Conservation (phyloP, 2,888 invertebrate species). For the Ecdyonurus torrentis region DNA sequence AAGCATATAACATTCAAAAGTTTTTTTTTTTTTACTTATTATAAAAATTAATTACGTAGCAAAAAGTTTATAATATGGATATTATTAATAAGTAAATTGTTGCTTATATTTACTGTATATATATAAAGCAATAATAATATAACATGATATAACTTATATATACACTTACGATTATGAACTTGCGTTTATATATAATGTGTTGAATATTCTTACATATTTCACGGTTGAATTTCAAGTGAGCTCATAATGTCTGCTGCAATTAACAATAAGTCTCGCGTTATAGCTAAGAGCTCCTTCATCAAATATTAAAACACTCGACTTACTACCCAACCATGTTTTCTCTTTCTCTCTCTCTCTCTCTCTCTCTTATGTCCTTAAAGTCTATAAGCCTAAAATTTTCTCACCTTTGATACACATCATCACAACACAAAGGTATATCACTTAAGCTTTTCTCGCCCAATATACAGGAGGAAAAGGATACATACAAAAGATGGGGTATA, state of each 20-base stretch:
- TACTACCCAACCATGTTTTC: too few relatives aligned
- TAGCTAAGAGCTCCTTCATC: background rate
- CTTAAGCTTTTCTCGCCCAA: background rate
- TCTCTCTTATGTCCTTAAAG: background rate
- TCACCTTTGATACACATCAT: background rate
- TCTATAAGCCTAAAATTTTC: background rate
- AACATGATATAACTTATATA: background rate
- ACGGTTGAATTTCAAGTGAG: background rate
- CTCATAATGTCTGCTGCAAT: background rate
- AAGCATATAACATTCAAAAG: too few relatives aligned
- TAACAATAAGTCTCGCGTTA: constrained; percentile 1
- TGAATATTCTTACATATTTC: background rate
- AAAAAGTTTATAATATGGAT: too few relatives aligned
- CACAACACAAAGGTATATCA: background rate
- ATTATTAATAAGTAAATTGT: too few relatives aligned
- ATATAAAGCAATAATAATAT: too few relatives aligned
- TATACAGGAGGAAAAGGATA: background rate
- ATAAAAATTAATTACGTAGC: too few relatives aligned
- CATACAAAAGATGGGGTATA: background rate
- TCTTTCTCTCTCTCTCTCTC: too few relatives aligned
- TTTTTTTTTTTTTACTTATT: too few relatives aligned
- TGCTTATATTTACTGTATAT: background rate
- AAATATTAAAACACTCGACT: constrained; percentile 1
- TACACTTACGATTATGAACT: background rate
- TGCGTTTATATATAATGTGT: background rate